phyloP scores from a whole-genome alignment of 2,888 invertebrate species.

The Pristionchus exspectatus region DNA sequence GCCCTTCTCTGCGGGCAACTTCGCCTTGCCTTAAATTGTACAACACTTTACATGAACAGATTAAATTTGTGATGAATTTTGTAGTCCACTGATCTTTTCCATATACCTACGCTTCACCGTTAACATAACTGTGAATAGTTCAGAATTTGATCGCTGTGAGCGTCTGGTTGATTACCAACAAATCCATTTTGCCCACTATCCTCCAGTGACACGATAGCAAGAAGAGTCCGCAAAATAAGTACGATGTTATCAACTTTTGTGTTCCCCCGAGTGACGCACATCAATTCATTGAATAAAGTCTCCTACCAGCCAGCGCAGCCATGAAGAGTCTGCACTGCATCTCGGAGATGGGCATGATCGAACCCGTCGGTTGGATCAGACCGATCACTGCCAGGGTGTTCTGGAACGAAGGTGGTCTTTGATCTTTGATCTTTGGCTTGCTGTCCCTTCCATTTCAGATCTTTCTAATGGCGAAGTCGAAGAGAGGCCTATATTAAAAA shows the following conservation, averaged over 20 bases:
- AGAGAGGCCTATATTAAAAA: not conserved
- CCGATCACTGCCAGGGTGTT: constrained; percentile 80
- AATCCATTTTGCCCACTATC: not conserved
- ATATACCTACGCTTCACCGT: not conserved
- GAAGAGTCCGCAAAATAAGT: no score
- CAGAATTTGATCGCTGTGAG: not conserved
- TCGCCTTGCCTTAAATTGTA: constrained; percentile 72
- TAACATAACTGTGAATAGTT: not conserved
- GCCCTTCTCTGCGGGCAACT: constrained; percentile 75
- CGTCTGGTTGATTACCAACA: not conserved
- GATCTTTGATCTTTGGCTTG: not conserved
- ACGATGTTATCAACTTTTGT: no score
- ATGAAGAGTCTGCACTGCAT: constrained; percentile 79
- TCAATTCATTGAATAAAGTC: not conserved
- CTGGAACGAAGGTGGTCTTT: constrained; percentile 51
- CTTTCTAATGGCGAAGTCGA: not conserved
- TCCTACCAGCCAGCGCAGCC: constrained; percentile 62
- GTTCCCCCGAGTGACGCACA: no score
- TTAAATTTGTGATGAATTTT: not conserved
- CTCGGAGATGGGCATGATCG: constrained; percentile 80
- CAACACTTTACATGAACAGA: not conserved
- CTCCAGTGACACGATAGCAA: not conserved
- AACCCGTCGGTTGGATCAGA: constrained; percentile 80
- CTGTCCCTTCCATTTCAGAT: not conserved
- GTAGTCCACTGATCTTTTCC: not conserved